Evolutionary conservation across 2,797 vertebrate genomes (phyloP).

Genomic region (Typhlichthys eigenmanni): DNA sequence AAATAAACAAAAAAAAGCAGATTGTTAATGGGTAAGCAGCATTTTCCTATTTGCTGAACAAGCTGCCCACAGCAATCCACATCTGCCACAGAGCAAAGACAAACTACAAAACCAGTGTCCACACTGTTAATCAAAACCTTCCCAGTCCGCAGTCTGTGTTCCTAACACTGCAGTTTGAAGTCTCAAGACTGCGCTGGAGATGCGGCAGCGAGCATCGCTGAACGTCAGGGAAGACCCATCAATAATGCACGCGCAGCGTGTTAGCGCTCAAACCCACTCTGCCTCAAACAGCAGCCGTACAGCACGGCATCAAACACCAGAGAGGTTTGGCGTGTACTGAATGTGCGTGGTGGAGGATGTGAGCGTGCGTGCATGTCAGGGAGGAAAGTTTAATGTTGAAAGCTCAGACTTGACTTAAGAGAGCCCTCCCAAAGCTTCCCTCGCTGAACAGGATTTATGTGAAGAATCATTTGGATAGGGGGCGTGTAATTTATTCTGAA

Average conservation of each 20-base stretch:
- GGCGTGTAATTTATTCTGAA: slow-evolving; percentile 5
- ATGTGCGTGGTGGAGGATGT: slow-evolving; percentile 18
- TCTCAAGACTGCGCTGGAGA: slow-evolving; percentile 30
- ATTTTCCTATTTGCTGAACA: no score
- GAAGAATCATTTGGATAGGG: slow-evolving; percentile 17
- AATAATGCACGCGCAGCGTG: slow-evolving; percentile 74
- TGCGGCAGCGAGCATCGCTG: slow-evolving; percentile 56
- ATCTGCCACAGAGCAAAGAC: not conserved
- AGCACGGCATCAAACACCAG: slow-evolving; percentile 57
- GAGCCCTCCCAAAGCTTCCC: slow-evolving; percentile 40
- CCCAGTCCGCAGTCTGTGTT: no score
- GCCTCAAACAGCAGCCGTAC: slow-evolving; percentile 53
- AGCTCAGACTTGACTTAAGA: slow-evolving; percentile 43
- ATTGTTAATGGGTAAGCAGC: no score
- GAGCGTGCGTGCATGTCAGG: slow-evolving; percentile 21
- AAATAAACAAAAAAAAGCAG: no score
- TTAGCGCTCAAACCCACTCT: slow-evolving; percentile 66
- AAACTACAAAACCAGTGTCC: not conserved
- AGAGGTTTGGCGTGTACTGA: slow-evolving; percentile 7
- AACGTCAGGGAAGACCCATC: slow-evolving; percentile 58
- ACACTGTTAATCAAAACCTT: not conserved
- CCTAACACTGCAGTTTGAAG: not conserved
- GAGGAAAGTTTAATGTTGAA: slow-evolving; percentile 23
- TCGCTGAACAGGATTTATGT: slow-evolving; percentile 13
- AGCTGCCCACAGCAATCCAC: no score